Percentiles rank a stretch among this genome's conserved stretches.
Conservation (phyloP, 2,888 invertebrate genomes). For the Frankliniella intonsa region DNA sequence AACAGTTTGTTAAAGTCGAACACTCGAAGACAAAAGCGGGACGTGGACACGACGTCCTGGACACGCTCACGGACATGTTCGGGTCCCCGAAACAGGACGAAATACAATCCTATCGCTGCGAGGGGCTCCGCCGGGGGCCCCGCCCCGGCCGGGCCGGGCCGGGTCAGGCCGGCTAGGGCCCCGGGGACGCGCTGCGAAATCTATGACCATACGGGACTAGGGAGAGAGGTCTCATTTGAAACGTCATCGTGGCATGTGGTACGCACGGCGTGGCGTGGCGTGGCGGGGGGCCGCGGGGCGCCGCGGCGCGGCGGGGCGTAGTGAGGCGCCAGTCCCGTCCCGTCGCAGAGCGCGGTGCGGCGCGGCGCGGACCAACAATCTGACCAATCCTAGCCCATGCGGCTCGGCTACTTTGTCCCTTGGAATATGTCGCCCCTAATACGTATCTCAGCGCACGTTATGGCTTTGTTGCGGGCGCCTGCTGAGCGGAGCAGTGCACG, state of each 20-base stretch:
- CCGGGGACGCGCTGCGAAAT: neutral
- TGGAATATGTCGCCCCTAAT: neutral
- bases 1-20: no score
- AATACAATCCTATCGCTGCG: neutral
- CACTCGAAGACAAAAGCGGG: no score
- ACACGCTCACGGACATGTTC: neutral
- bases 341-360: neutral
- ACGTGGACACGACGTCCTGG: neutral
- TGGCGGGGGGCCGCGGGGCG: neutral
- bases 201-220: neutral
- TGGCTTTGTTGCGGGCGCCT: neutral
- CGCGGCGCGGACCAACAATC: neutral
- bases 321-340: neutral
- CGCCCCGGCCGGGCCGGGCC: neutral
- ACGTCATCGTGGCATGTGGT: slow-evolving; percentile 14
- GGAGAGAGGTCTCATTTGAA: slow-evolving; percentile 18
- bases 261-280: neutral
- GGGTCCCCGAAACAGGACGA: slow-evolving; percentile 17
- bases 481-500: neutral
- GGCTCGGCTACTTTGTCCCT: slow-evolving; percentile 17
- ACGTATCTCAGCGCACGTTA: slow-evolving; percentile 16
- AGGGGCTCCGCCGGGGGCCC: neutral
- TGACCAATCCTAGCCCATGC: neutral
- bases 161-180: no score
- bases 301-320: neutral